Percentiles rank a stretch among this genome's conserved stretches.
Evolutionary conservation across 2,888 invertebrate species (phyloP).

Genomic region (Heliconius erato): DNA sequence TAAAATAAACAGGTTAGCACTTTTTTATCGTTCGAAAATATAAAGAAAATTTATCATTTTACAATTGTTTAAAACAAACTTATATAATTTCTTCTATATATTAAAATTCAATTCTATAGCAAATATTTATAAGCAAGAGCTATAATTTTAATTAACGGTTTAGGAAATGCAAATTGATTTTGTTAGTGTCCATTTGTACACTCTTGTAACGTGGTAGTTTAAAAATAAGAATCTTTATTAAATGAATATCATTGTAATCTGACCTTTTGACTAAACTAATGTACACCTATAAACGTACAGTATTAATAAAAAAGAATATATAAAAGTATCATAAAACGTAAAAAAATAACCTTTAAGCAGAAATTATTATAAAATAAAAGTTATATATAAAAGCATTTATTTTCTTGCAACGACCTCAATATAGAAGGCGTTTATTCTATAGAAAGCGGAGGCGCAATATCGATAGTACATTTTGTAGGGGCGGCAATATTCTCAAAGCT

Average conservation of each 20-base stretch:
- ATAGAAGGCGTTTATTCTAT: conserved; percentile 3
- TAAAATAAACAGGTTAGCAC: too few relatives aligned
- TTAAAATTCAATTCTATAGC: background rate
- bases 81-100: too few relatives aligned
- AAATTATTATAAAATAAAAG: conserved; percentile 1
- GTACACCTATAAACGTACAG: background rate
- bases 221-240: background rate
- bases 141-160: background rate
- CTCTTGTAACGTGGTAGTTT: background rate
- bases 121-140: background rate
- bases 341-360: conserved; percentile 17
- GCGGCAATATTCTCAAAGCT: conserved; percentile 13
- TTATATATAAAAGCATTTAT: conserved; percentile 3
- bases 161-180: background rate
- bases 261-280: background rate
- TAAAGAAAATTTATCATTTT: too few relatives aligned
- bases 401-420: conserved; percentile 10
- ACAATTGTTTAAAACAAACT: too few relatives aligned
- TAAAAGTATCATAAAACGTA: background rate
- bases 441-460: background rate
- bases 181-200: background rate
- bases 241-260: background rate
- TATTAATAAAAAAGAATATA: background rate
- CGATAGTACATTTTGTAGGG: conserved; percentile 9
- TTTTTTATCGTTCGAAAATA: too few relatives aligned